Base-by-base conservation (phyloP, 2,113 vertebrate species). In the Limnothrissa miodon region DNA sequence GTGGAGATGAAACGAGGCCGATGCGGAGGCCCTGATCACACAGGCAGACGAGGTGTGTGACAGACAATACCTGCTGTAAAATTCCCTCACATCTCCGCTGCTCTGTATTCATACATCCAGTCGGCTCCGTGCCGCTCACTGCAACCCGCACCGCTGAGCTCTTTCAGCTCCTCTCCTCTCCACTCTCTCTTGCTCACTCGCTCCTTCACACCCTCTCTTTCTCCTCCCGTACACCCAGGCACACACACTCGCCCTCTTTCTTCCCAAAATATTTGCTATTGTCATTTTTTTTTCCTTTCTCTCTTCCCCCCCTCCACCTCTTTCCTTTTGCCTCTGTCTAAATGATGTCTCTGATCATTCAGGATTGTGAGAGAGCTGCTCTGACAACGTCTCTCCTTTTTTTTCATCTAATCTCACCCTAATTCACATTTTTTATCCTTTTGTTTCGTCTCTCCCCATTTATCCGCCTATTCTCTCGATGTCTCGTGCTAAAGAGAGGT, bases 61-160 rank as follows among this genome's bases (percentile, higher is more conserved):
- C 92, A 94, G 95, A 95, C 93, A 95, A 94, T 93, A 92, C 89
- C 93, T 94, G 92, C 90, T 94, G 90, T 88, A 89, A 92, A 95
- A 95, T 95, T 95, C 95, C 90, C 91, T 95, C 94, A 95, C 92
- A 92, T 96, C 91, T 95, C 89, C 87, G 89, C 93, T 95, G 88
- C 91, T 95, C 95, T 94, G 90, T 94, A 91, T 95, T 95, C 92
- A 93, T 91, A 91, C 92, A 91, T 92, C 88, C 92, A 88, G 91
- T 93, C 92, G 93, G 91, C 89, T 93, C 87, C 90, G 87, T 90
- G 83, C 90, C 83, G 87, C 91, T 92, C 10, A 33, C 66, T 33
- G 66, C 25, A 74, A 15, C 91, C 91, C 87, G 85, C 90, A 89
- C 90, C 88, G 89, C 82, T 86, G 87, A 89, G 90, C 87, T 90